Evolutionary conservation across 2,113 vertebrate species (phyloP).

Genomic region (Pelvicachromis taeniatus): DNA sequence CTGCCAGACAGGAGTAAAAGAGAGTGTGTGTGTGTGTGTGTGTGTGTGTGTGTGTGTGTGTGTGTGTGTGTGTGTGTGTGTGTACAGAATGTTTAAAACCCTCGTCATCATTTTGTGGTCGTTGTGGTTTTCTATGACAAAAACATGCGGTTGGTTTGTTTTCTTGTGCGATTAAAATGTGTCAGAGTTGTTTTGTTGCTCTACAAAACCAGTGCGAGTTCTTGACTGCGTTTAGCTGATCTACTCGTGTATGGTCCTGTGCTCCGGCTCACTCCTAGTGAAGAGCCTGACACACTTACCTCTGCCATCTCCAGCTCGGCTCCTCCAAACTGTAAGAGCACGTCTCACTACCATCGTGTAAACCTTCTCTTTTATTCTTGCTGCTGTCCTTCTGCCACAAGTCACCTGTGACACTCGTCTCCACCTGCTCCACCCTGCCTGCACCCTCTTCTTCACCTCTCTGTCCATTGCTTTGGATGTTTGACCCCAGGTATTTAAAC

Average conservation of each 20-base stretch:
- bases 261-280: background rate
- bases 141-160: background rate
- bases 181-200: background rate
- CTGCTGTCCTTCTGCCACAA: rapidly evolving
- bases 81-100: background rate
- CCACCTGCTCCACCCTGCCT: background rate
- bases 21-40: no score
- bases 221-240: background rate
- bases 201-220: background rate
- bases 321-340: background rate
- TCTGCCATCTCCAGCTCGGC: background rate
- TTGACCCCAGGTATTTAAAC: background rate
- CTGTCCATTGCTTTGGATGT: background rate
- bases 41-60: background rate
- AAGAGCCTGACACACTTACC: rapidly evolving
- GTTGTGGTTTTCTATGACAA: background rate
- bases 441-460: background rate
- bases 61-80: background rate
- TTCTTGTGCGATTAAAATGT: background rate
- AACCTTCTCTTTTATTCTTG: background rate
- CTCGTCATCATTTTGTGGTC: background rate
- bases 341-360: background rate
- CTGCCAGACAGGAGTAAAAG: background rate
- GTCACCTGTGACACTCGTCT: rapidly evolving
- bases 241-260: background rate